Evolutionary conservation across 2,888 invertebrate species (phyloP).

Genomic region (Dryobota labecula): DNA sequence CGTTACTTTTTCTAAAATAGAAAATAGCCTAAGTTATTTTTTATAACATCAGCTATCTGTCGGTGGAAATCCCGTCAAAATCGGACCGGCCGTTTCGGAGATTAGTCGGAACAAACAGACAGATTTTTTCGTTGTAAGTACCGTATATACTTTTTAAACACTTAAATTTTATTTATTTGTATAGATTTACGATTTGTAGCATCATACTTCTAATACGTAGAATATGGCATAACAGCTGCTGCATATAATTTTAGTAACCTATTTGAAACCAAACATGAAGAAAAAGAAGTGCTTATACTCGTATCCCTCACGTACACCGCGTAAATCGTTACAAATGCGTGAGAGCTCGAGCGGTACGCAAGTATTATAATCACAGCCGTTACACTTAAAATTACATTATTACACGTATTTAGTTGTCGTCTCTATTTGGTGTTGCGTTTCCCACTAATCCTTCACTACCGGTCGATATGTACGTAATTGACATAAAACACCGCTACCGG

Average conservation of each 20-base stretch:
- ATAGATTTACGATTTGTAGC: no score
- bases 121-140: no score
- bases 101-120: no score
- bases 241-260: background rate
- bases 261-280: background rate
- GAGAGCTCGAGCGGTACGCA: slow-evolving; percentile 20
- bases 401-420: slow-evolving; percentile 42
- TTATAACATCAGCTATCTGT: no score
- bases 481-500: slow-evolving; percentile 54
- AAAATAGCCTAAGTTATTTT: no score
- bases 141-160: no score
- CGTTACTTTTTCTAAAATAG: no score
- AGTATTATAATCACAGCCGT: slow-evolving; percentile 28
- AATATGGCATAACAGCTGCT: background rate
- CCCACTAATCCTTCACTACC: slow-evolving; percentile 52
- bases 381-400: slow-evolving; percentile 49
- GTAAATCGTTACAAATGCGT: slow-evolving; percentile 14
- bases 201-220: no score
- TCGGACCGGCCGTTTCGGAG: no score
- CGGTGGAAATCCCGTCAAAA: no score
- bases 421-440: slow-evolving; percentile 59
- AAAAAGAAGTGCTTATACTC: background rate
- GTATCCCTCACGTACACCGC: slow-evolving; percentile 1
- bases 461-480: slow-evolving; percentile 55
- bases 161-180: no score